A percentile compares a stretch with the other conserved stretches of the same genome.
Evolutionary conservation across 2,797 vertebrate genomes (phyloP).

Genomic region (Atherinosoma microstoma): DNA sequence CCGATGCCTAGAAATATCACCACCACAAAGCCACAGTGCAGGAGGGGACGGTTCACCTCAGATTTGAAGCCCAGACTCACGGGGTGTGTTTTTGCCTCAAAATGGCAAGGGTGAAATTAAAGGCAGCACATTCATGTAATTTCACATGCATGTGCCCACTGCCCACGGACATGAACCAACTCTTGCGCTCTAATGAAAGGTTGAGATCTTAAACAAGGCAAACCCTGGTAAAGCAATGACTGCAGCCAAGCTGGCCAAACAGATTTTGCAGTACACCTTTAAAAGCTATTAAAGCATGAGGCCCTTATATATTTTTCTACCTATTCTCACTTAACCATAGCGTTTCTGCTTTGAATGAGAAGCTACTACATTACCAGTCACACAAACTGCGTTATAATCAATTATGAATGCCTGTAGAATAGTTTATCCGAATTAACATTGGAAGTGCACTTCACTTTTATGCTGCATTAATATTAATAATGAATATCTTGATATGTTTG

Average conservation of each 20-base stretch:
- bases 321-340: constrained; percentile 46
- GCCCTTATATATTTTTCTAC: constrained; percentile 45
- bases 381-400: constrained; percentile 55
- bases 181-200: constrained; percentile 72
- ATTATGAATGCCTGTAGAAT: constrained; percentile 61
- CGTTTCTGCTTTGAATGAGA: constrained; percentile 41
- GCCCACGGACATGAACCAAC: constrained; percentile 68
- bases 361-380: constrained; percentile 39
- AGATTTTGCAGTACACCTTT: constrained; percentile 57
- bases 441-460: constrained; percentile 32
- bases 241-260: constrained; percentile 45
- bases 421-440: constrained; percentile 18
- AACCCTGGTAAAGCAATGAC: constrained; percentile 52
- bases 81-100: constrained; percentile 73
- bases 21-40: constrained; percentile 76
- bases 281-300: constrained; percentile 12
- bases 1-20: constrained; percentile 71
- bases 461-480: constrained; percentile 61
- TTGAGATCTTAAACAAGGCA: constrained; percentile 59
- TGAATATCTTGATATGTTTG: constrained; percentile 44
- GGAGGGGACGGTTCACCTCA: constrained; percentile 68
- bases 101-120: constrained; percentile 78
- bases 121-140: constrained; percentile 77
- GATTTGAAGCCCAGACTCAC: constrained; percentile 67
- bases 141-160: constrained; percentile 76